phyloP scores from a whole-genome alignment of 2,888 invertebrate genomes.

The Iphiclides podalirius region DNA sequence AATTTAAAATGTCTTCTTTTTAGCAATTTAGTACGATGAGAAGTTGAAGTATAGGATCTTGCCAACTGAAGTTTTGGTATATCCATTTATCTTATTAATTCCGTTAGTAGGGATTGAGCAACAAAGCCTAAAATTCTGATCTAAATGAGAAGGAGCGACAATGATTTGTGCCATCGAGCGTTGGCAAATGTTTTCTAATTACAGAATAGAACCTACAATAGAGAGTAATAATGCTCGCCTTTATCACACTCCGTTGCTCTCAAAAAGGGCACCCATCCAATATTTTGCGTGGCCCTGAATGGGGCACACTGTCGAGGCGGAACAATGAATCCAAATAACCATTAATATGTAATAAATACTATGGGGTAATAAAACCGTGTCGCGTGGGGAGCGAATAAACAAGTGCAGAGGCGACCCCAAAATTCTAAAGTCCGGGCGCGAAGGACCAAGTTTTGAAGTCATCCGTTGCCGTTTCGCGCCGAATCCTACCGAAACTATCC shows the following conservation, averaged over 20 bases:
- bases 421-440: conserved; percentile 51
- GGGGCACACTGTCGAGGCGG: conserved; percentile 73
- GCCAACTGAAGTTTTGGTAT: too few relatives aligned
- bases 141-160: neutral
- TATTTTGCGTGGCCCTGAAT: conserved; percentile 72
- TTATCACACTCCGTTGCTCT: conserved; percentile 51
- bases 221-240: conserved; percentile 48
- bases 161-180: conserved; percentile 9
- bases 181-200: conserved; percentile 48
- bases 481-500: neutral
- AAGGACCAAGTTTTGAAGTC: conserved; percentile 19
- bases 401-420: conserved; percentile 74
- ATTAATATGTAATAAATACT: conserved; percentile 81
- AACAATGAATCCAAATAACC: conserved; percentile 80
- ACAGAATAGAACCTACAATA: conserved; percentile 47
- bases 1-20: too few relatives aligned
- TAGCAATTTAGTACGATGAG: too few relatives aligned
- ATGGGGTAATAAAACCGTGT: conserved; percentile 73
- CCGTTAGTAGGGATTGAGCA: too few relatives aligned
- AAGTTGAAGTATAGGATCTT: too few relatives aligned
- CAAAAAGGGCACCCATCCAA: conserved; percentile 55
- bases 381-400: conserved; percentile 76
- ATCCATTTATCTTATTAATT: too few relatives aligned
- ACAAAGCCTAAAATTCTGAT: neutral
- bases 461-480: conserved; percentile 7